phyloP scores from a whole-genome alignment of 2,113 vertebrate species.

The Spilogale gracilis region DNA sequence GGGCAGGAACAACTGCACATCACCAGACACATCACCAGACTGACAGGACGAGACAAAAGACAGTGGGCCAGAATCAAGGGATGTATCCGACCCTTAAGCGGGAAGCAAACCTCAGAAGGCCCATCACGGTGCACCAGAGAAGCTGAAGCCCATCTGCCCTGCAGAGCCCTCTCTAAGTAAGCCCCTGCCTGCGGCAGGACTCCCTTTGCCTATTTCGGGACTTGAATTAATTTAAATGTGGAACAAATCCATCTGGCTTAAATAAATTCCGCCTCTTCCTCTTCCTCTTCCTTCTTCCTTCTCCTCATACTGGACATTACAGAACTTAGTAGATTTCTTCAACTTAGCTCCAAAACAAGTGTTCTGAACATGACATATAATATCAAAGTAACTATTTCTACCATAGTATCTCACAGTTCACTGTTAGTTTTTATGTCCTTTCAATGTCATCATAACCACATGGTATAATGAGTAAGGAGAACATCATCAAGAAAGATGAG shows the following conservation, averaged over 20 bases:
- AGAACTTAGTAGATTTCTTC: neutral
- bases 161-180: neutral
- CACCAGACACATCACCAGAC: neutral
- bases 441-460: neutral
- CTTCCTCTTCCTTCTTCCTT: neutral
- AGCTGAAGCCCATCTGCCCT: neutral
- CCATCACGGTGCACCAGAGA: accelerated
- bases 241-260: neutral
- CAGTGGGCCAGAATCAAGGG: neutral
- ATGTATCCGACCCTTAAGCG: neutral
- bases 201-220: neutral
- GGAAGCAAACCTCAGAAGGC: neutral
- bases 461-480: neutral
- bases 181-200: accelerated
- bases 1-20: neutral
- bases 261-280: neutral
- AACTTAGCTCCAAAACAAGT: neutral
- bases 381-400: neutral
- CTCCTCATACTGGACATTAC: neutral
- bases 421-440: neutral
- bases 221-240: neutral
- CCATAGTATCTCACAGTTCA: neutral
- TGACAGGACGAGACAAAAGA: neutral
- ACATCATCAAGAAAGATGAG: neutral
- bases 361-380: neutral